Evolutionary conservation across 1,140 invertebrate species (phyloP).

Genomic region (Scaptomyza graminum): DNA sequence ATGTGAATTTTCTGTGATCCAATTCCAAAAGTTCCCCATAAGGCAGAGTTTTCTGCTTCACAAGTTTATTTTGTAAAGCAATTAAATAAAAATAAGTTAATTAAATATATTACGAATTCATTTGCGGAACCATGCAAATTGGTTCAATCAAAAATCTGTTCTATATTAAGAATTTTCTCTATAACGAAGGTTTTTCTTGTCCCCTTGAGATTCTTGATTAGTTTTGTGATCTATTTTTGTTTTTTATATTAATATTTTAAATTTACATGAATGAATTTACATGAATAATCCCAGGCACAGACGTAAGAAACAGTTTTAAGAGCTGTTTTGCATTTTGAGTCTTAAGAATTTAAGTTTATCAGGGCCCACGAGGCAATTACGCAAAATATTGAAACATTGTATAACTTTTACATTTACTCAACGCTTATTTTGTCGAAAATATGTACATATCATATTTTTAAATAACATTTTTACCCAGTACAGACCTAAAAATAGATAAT

Average conservation of each 20-base stretch:
- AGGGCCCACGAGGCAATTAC: conserved; percentile 24
- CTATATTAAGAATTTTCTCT: no score
- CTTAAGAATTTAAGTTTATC: background rate
- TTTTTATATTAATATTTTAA: background rate
- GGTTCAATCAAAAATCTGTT: no score
- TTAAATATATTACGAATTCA: conserved; percentile 5
- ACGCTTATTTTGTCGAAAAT: no score
- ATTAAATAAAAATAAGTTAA: conserved; percentile 28
- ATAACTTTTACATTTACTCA: no score
- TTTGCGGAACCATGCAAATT: no score
- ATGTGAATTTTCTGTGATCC: background rate
- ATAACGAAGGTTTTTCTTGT: no score
- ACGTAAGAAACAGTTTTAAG: background rate
- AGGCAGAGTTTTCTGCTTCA: conserved; percentile 1
- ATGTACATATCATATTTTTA: background rate
- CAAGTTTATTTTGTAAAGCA: conserved; percentile 19
- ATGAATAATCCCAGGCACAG: no score
- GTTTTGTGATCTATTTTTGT: background rate
- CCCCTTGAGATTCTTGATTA: no score
- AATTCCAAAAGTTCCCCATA: background rate
- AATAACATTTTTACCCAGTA: conserved; percentile 22
- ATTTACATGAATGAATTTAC: no score
- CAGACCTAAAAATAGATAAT: conserved; percentile 25
- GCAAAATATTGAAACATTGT: conserved; percentile 31
- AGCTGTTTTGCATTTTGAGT: conserved; percentile 14